Conservation (phyloP, 2,113 vertebrate genomes). For the Brachirus orientalis region DNA sequence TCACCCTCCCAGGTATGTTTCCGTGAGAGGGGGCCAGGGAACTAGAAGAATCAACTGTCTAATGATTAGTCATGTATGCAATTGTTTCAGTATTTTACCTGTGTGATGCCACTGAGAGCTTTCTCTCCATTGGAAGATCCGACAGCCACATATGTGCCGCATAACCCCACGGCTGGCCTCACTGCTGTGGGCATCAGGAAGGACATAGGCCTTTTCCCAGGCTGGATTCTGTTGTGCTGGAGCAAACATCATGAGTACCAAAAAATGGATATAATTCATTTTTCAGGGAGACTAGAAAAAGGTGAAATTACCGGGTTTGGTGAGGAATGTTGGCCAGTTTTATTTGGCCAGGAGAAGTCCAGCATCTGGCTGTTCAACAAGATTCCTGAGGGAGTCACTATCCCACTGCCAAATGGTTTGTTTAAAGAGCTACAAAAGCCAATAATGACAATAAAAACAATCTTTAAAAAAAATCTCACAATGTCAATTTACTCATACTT, state of each 20-base stretch:
- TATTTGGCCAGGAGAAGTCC: constrained; percentile 95
- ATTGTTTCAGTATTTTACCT: constrained; percentile 78
- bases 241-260: constrained; percentile 25
- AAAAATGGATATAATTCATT: background rate
- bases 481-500: background rate
- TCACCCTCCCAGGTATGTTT: too few relatives aligned
- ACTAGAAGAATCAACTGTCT: too few relatives aligned
- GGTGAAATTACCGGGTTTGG: constrained; percentile 80
- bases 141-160: constrained; percentile 92
- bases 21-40: too few relatives aligned
- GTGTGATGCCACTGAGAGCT: constrained; percentile 90
- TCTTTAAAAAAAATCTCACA: background rate
- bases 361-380: constrained; percentile 97
- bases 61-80: background rate
- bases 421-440: constrained; percentile 88
- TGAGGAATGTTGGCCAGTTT: constrained; percentile 82
- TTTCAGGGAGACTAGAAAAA: constrained; percentile 9
- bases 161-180: constrained; percentile 89
- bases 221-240: constrained; percentile 87
- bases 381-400: constrained; percentile 92
- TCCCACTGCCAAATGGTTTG: constrained; percentile 94
- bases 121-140: constrained; percentile 89
- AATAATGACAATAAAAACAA: constrained; percentile 16
- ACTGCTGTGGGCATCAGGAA: constrained; percentile 94
- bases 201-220: constrained; percentile 90